Conservation (phyloP, 2,888 invertebrate genomes). For the Anticlea derivata region DNA sequence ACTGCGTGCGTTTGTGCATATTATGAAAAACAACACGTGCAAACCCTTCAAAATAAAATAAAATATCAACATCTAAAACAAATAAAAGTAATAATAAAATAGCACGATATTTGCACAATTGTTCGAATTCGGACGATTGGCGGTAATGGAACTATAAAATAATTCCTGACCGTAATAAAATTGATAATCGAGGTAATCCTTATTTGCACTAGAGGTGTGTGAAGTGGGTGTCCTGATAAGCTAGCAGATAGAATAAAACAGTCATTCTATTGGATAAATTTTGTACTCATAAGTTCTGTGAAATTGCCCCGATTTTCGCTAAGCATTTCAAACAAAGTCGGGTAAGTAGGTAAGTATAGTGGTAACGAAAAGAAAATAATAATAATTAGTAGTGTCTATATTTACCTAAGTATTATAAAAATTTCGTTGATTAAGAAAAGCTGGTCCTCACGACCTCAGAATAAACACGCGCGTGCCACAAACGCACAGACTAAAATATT, state of each 20-base stretch:
- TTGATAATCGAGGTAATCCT: slow-evolving; percentile 76
- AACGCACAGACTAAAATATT: too few species aligned
- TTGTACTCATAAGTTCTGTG: slow-evolving; percentile 45
- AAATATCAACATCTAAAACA: slow-evolving; percentile 49
- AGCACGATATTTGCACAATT: slow-evolving; percentile 73
- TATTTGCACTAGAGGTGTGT: slow-evolving; percentile 74
- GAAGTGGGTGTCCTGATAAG: slow-evolving; percentile 76
- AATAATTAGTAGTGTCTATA: too few species aligned
- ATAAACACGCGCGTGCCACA: too few species aligned
- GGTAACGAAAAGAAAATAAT: too few species aligned
- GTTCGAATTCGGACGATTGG: slow-evolving; percentile 51
- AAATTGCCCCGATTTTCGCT: slow-evolving; percentile 34
- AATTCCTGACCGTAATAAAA: slow-evolving; percentile 67
- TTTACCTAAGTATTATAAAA: too few species aligned
- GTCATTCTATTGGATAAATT: slow-evolving; percentile 64
- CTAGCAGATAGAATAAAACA: slow-evolving; percentile 57
- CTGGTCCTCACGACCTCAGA: too few species aligned
- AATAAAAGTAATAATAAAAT: slow-evolving; percentile 50
- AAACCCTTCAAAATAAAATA: slow-evolving; percentile 33
- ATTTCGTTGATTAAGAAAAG: too few species aligned
- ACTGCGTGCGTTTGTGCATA: slow-evolving; percentile 24
- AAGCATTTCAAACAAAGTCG: not conserved
- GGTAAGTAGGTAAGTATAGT: too few species aligned
- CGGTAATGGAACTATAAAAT: slow-evolving; percentile 58
- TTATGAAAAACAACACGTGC: slow-evolving; percentile 35